Percentiles rank a stretch among this genome's conserved stretches.
Conservation (phyloP, 2,113 vertebrate species). For the Cichladusa arquata region DNA sequence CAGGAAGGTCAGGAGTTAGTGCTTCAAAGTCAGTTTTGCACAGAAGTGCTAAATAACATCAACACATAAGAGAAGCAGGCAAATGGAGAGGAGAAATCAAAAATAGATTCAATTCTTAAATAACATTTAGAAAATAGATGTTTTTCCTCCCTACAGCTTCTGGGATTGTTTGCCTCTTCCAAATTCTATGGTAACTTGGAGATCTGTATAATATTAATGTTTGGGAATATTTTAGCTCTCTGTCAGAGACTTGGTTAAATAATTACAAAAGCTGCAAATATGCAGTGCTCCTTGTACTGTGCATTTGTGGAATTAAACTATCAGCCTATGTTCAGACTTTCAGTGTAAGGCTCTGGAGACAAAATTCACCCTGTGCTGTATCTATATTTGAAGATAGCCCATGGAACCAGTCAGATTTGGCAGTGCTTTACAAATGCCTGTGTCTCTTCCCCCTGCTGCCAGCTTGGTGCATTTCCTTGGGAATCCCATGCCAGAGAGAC, state of each 20-base stretch:
- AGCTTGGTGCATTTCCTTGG: not conserved
- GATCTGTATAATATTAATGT: not conserved
- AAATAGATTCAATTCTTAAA: not conserved
- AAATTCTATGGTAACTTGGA: not conserved
- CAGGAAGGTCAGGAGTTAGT: not conserved
- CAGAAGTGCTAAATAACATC: not conserved
- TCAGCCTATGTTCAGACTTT: not conserved
- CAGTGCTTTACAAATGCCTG: not conserved
- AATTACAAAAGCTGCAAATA: not conserved
- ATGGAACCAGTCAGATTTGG: not conserved
- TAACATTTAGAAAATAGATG: not conserved
- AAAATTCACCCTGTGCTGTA: not conserved
- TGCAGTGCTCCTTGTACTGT: not conserved
- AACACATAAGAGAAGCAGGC: not conserved
- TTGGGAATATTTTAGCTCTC: not conserved
- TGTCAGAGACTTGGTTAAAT: not conserved
- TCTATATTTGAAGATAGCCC: not conserved
- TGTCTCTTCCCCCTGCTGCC: not conserved
- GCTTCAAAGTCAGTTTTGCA: not conserved
- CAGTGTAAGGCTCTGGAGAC: not conserved
- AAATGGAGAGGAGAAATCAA: not conserved
- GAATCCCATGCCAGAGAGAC: not conserved
- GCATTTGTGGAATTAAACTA: constrained; percentile 11
- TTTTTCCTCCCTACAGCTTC: not conserved
- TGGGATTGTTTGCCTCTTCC: not conserved